Conservation (phyloP, 2,797 vertebrate genomes). For the Gobionotothen gibberifrons region DNA sequence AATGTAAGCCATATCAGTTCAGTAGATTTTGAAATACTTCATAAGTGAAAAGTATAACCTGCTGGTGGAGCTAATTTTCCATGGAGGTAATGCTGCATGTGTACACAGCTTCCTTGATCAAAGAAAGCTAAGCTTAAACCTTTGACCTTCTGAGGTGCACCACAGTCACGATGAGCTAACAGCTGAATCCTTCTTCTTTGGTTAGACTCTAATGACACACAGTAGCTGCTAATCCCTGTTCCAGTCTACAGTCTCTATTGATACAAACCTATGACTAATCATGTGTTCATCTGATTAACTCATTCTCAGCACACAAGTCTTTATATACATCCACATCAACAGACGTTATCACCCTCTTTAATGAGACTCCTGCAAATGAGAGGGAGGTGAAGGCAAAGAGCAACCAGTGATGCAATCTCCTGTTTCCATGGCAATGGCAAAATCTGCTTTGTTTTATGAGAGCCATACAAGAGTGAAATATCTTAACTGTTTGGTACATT, state of each 20-base stretch:
- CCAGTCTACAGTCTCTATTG: constrained; percentile 10
- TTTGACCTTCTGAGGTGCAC: constrained; percentile 34
- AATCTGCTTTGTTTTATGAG: constrained; percentile 75
- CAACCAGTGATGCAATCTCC: constrained; percentile 67
- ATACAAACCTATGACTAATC: constrained; percentile 31
- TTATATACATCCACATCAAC: neutral
- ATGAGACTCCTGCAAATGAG: constrained; percentile 30
- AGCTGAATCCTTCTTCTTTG: constrained; percentile 26
- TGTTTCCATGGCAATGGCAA: constrained; percentile 82
- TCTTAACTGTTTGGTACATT: constrained; percentile 1
- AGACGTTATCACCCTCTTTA: constrained; percentile 6
- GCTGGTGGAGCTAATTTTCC: neutral
- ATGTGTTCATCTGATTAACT: constrained; percentile 26
- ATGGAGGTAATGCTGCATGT: neutral
- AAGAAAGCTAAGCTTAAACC: constrained; percentile 41
- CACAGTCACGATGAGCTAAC: constrained; percentile 22
- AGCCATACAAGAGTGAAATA: constrained; percentile 17
- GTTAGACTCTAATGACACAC: constrained; percentile 20
- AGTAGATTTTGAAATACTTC: no score
- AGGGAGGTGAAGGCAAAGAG: constrained; percentile 57
- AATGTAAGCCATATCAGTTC: no score
- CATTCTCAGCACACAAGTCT: neutral
- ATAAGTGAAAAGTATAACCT: no score
- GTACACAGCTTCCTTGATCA: constrained; percentile 24
- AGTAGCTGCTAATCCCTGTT: constrained; percentile 32